Conservation (phyloP, 2,888 invertebrate genomes). For the Belgica antarctica region DNA sequence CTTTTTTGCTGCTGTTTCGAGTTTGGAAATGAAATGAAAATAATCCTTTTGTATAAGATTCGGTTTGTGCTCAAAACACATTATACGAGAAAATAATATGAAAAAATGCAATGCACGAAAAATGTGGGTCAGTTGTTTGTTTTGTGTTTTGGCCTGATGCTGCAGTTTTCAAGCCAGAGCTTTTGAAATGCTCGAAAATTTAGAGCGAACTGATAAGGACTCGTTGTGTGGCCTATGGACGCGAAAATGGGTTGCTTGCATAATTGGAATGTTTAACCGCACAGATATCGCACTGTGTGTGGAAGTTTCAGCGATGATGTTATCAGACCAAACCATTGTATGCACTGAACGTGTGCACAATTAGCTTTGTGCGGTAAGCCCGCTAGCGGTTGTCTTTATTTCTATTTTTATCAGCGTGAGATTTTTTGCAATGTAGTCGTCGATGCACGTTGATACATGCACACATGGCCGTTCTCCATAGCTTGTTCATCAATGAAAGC, state of each 20-base stretch:
- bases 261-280: too few species aligned
- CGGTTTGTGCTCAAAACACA: not conserved
- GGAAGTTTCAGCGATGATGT: too few species aligned
- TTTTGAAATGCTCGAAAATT: not conserved
- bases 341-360: too few species aligned
- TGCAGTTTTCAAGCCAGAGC: not conserved
- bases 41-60: conserved; percentile 10
- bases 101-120: not conserved
- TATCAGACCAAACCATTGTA: too few species aligned
- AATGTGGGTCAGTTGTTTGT: conserved; percentile 16
- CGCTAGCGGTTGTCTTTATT: not conserved
- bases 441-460: not conserved
- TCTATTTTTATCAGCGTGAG: not conserved
- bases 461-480: not conserved
- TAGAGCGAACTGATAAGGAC: conserved; percentile 8
- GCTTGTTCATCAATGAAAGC: too few species aligned
- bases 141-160: conserved; percentile 7
- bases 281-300: too few species aligned
- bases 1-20: not conserved
- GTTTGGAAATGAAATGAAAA: conserved; percentile 1
- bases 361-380: not conserved
- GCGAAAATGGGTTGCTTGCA: too few species aligned
- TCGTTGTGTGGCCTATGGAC: too few species aligned
- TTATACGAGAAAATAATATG: not conserved
- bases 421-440: too few species aligned